Conservation (phyloP, 2,113 vertebrate species). For the Tyrannus savana region DNA sequence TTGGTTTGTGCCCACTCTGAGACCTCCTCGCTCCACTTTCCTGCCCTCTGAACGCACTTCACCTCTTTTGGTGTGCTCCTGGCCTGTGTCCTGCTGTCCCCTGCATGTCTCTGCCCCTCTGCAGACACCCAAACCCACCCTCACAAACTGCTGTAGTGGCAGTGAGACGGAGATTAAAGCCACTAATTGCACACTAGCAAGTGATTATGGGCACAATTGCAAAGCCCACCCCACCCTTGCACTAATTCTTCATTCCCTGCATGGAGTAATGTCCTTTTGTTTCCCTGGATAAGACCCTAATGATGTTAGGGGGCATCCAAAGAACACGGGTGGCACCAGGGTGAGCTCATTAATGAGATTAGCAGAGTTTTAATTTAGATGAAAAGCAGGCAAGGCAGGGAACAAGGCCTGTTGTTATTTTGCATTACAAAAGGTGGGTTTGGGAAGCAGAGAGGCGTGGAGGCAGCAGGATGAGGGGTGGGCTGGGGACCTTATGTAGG, state of each 20-base stretch:
- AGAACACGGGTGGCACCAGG: conserved; percentile 52
- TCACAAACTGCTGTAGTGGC: background rate
- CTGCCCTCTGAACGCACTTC: background rate
- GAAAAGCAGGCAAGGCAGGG: conserved; percentile 63
- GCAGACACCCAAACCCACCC: background rate
- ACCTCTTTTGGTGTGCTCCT: background rate
- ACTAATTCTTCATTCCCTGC: conserved; percentile 22
- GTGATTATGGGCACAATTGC: conserved; percentile 16
- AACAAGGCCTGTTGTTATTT: conserved; percentile 14
- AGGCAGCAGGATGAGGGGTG: background rate
- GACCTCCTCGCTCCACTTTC: background rate
- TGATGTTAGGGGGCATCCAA: conserved; percentile 53
- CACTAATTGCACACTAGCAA: conserved; percentile 25
- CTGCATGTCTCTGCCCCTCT: background rate
- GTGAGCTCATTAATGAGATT: conserved; percentile 74
- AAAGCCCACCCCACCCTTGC: background rate
- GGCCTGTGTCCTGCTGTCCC: background rate
- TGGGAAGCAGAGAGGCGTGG: conserved; percentile 42
- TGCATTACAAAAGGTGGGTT: conserved; percentile 59
- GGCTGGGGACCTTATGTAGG: background rate
- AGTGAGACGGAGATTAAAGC: conserved; percentile 4
- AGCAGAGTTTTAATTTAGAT: conserved; percentile 73
- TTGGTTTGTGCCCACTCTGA: background rate
- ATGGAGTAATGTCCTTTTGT: conserved; percentile 31
- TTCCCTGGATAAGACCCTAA: conserved; percentile 54